Conservation (phyloP, 2,888 invertebrate species). For the Phrixothrix hirtus region DNA sequence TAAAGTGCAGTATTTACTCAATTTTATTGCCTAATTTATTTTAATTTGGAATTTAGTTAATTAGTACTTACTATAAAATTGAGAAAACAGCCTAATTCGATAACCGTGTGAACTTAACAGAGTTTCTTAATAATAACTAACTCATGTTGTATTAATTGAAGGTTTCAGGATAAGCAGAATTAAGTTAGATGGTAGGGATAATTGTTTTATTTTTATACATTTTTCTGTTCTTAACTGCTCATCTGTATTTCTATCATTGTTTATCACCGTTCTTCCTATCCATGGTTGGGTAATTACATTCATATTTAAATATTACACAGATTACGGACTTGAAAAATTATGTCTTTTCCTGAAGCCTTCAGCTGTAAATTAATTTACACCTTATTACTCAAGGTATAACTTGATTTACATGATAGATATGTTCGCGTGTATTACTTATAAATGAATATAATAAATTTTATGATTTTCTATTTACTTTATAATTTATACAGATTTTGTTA, state of each 20-base stretch:
- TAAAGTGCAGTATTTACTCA: constrained; percentile 14
- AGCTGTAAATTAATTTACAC: constrained; percentile 17
- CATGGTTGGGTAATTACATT: too few species aligned
- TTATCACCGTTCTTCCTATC: too few species aligned
- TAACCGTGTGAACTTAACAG: constrained; percentile 21
- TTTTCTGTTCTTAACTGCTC: too few species aligned
- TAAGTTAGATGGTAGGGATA: too few species aligned
- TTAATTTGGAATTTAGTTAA: background rate
- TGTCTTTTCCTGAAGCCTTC: too few species aligned
- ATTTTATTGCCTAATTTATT: constrained; percentile 14
- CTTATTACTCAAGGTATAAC: constrained; percentile 12
- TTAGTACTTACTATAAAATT: constrained; percentile 24
- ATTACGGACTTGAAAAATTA: too few species aligned
- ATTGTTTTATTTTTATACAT: too few species aligned
- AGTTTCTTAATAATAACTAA: constrained; percentile 11
- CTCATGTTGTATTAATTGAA: constrained; percentile 20
- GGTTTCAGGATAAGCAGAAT: too few species aligned
- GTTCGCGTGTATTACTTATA: background rate
- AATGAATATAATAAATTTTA: constrained; percentile 10
- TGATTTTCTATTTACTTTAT: too few species aligned
- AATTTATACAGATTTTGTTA: too few species aligned
- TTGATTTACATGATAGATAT: constrained; percentile 8
- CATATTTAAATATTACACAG: too few species aligned
- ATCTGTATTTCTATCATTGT: too few species aligned
- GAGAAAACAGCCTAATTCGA: constrained; percentile 11